Percentiles rank a stretch among this genome's conserved stretches.
Evolutionary conservation across 30 jellyfish, hydroid and myxozoan species (phyloP).

Genomic region (Catostylus mosaicus): DNA sequence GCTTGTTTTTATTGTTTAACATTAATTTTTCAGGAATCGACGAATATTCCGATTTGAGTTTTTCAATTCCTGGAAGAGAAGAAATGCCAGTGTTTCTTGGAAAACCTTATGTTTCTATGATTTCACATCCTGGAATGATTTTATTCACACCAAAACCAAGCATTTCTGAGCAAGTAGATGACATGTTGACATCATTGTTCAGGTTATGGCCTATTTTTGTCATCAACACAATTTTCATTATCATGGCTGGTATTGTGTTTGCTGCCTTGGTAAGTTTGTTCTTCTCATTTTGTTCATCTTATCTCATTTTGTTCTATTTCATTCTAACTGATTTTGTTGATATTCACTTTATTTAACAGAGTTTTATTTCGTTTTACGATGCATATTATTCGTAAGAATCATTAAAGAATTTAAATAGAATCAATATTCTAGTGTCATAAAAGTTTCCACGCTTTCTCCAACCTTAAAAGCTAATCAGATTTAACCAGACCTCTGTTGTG

Average conservation of each 20-base stretch:
- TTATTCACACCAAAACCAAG: slow-evolving; percentile 38
- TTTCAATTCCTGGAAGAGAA: slow-evolving; percentile 55
- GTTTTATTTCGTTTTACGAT: too few relatives aligned
- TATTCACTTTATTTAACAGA: too few relatives aligned
- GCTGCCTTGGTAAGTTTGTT: slow-evolving; percentile 48
- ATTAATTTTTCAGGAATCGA: slow-evolving; percentile 53
- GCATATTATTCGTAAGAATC: too few relatives aligned
- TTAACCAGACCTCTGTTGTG: too few relatives aligned
- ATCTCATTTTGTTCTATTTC: too few relatives aligned
- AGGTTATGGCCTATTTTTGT: slow-evolving; percentile 66
- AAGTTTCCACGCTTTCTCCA: too few relatives aligned
- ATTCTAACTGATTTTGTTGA: too few relatives aligned
- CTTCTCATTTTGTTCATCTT: too few relatives aligned
- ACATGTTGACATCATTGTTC: slow-evolving; percentile 12
- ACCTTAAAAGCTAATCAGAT: too few relatives aligned
- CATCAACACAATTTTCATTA: slow-evolving; percentile 30
- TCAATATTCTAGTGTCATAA: too few relatives aligned
- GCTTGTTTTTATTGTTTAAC: too few relatives aligned
- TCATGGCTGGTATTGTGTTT: slow-evolving; percentile 59
- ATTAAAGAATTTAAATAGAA: too few relatives aligned
- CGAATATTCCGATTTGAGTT: slow-evolving; percentile 52
- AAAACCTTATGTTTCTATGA: slow-evolving; percentile 51
- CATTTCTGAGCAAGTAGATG: slow-evolving; percentile 34
- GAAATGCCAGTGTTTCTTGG: slow-evolving; percentile 39
- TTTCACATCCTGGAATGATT: slow-evolving; percentile 76